These are phyloP conservation scores for Microplitis mediator DNA, from an alignment of 1,140 invertebrate species.

Conservation along the genomic window DNA sequence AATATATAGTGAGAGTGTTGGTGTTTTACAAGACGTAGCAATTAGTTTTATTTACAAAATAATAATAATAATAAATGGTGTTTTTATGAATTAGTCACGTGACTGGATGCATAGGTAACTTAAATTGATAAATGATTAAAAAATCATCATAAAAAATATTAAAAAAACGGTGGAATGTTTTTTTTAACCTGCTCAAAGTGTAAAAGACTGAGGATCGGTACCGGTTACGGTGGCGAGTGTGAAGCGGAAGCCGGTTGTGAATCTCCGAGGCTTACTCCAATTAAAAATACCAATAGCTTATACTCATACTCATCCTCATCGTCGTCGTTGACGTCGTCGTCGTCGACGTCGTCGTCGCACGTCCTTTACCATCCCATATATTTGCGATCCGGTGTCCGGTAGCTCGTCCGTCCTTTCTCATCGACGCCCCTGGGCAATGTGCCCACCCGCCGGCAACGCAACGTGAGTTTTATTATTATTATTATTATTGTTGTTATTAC, in stretches of 20 bases:
- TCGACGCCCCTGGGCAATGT: conserved; percentile 63
- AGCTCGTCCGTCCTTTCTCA: conserved; percentile 57
- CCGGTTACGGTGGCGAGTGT: not conserved
- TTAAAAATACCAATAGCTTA: too few species aligned
- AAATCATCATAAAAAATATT: not conserved
- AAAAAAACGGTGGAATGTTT: conserved; percentile 8
- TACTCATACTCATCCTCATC: too few species aligned
- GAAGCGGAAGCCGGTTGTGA: too few species aligned
- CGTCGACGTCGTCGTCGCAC: conserved; percentile 51
- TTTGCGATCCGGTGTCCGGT: conserved; percentile 54
- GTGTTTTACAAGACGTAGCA: not conserved
- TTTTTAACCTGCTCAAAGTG: conserved; percentile 31
- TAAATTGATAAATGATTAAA: not conserved
- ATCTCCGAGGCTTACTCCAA: too few species aligned
- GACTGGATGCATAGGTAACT: not conserved
- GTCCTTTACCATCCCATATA: conserved; percentile 38
- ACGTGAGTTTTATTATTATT: conserved; percentile 49
- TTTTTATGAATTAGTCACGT: not conserved
- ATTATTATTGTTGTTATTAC: not conserved
- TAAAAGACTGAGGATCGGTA: conserved; percentile 43
- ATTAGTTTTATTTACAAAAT: not conserved
- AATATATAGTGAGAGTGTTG: too few species aligned
- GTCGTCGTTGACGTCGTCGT: not conserved
- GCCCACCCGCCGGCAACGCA: conserved; percentile 60
- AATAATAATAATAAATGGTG: too few species aligned